A percentile compares a stretch with the other conserved stretches of the same genome.
Evolutionary conservation across 1,140 invertebrate species (phyloP).

Genomic region (Cataglyphis hispanica): DNA sequence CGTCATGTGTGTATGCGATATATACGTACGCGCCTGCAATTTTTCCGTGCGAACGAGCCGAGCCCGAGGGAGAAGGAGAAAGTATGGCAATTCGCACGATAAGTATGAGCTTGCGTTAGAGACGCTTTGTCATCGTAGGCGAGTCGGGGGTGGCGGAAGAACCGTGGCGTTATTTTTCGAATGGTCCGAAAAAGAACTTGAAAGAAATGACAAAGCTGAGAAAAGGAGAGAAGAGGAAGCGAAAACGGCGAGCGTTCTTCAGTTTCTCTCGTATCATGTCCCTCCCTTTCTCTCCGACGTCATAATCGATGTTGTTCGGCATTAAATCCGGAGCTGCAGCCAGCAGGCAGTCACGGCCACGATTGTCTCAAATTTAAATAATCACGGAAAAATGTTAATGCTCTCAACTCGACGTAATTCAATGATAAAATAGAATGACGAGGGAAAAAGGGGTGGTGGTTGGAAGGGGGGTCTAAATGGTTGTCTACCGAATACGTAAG

Average conservation of each 20-base stretch:
- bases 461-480: constrained; percentile 20
- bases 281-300: neutral
- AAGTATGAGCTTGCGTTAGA: constrained; percentile 40
- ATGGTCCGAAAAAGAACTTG: constrained; percentile 59
- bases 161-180: constrained; percentile 70
- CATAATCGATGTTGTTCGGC: constrained; percentile 54
- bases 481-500: constrained; percentile 14
- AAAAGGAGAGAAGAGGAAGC: neutral
- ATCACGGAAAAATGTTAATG: constrained; percentile 83
- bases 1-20: neutral
- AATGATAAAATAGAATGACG: constrained; percentile 80
- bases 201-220: constrained; percentile 35
- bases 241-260: constrained; percentile 18
- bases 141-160: neutral
- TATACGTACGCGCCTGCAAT: constrained; percentile 11
- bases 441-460: constrained; percentile 4
- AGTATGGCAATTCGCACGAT: constrained; percentile 67
- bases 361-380: constrained; percentile 84
- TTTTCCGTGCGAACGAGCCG: constrained; percentile 36
- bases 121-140: constrained; percentile 65
- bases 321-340: constrained; percentile 64
- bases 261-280: neutral
- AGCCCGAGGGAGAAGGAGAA: constrained; percentile 36
- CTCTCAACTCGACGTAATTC: constrained; percentile 74
- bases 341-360: constrained; percentile 66